phyloP scores from a whole-genome alignment of 1,140 invertebrate species.

The Diorhabda elongata region DNA sequence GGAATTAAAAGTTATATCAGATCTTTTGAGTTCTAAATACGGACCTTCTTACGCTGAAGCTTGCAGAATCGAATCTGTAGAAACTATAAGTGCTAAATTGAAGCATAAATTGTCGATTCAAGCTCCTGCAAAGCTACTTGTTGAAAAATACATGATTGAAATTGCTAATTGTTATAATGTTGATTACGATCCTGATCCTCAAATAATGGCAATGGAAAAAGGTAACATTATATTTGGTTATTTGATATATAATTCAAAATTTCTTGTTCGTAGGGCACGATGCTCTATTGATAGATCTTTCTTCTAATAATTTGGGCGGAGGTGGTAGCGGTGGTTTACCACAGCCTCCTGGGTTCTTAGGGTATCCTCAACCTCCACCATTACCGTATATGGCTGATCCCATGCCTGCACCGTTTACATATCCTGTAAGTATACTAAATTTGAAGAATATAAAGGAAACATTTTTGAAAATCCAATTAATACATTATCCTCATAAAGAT shows the following conservation, averaged over 20 bases:
- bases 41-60: conserved; percentile 88
- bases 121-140: conserved; percentile 91
- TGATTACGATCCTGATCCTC: conserved; percentile 87
- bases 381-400: conserved; percentile 53
- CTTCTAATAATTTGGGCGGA: conserved; percentile 52
- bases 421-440: conserved; percentile 50
- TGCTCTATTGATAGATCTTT: conserved; percentile 76
- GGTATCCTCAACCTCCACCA: conserved; percentile 64
- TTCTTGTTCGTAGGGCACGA: conserved; percentile 49
- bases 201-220: conserved; percentile 77
- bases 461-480: neutral
- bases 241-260: neutral
- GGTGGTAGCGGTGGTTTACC: conserved; percentile 55
- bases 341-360: conserved; percentile 74
- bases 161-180: conserved; percentile 95
- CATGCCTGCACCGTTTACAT: conserved; percentile 51
- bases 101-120: conserved; percentile 95
- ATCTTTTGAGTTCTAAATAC: conserved; percentile 89
- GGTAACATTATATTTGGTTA: conserved; percentile 14
- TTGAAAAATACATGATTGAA: conserved; percentile 94
- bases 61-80: conserved; percentile 70
- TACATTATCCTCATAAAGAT: neutral
- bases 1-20: conserved; percentile 89
- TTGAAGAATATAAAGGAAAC: neutral
- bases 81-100: conserved; percentile 89